Evolutionary conservation across 1,140 invertebrate genomes (phyloP).

Genomic region (Teleogryllus occipitalis): DNA sequence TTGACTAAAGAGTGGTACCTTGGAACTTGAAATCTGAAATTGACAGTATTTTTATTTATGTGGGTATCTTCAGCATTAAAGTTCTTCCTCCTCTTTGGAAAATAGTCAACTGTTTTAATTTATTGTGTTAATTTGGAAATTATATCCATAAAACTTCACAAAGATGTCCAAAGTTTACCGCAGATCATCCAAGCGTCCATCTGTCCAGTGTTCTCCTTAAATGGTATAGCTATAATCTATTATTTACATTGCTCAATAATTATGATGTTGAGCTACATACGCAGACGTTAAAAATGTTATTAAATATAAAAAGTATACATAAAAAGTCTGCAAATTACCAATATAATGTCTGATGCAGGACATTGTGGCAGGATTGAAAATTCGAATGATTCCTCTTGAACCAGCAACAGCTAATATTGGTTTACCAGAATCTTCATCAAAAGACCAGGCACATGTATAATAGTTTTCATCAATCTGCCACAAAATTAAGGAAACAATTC

Average conservation of each 20-base stretch:
- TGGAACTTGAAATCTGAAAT: too few relatives aligned
- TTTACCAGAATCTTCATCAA: constrained; percentile 68
- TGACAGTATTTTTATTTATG: too few relatives aligned
- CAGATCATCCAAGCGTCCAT: too few relatives aligned
- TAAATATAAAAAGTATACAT: background rate
- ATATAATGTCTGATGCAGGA: constrained; percentile 87
- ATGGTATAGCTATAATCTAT: background rate
- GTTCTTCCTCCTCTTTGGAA: too few relatives aligned
- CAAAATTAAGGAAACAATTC: constrained; percentile 14
- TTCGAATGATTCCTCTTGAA: constrained; percentile 78
- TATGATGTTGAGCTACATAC: background rate
- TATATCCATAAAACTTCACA: too few relatives aligned
- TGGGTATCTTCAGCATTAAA: too few relatives aligned
- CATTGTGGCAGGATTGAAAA: constrained; percentile 75
- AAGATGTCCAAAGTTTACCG: too few relatives aligned
- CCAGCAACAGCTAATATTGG: constrained; percentile 86
- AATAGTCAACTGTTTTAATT: too few relatives aligned
- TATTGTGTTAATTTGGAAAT: too few relatives aligned
- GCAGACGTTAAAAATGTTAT: background rate
- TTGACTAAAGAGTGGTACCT: too few relatives aligned
- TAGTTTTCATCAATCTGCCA: constrained; percentile 81
- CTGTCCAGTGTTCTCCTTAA: too few relatives aligned
- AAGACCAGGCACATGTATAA: constrained; percentile 95
- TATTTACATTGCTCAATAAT: background rate
- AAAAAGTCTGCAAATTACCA: constrained; percentile 35